Evolutionary conservation across 2,888 invertebrate genomes (phyloP).

Genomic region (Didymodactylos carnosus): DNA sequence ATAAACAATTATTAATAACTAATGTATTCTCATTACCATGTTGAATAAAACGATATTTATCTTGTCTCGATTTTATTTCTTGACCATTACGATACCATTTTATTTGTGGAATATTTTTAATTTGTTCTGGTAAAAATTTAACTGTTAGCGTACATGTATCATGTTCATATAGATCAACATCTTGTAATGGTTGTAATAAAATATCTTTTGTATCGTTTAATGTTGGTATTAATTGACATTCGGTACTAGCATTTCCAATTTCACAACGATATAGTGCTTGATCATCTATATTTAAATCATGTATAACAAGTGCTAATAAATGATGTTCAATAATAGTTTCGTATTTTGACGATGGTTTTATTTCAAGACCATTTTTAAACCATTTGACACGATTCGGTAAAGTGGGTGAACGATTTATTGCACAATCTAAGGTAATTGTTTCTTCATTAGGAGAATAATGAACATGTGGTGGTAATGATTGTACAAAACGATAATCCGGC

Average conservation of each 20-base stretch:
- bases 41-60: background rate
- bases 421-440: conserved; percentile 2
- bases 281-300: conserved; percentile 9
- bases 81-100: conserved; percentile 11
- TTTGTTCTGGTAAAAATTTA: background rate
- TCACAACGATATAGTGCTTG: conserved; percentile 6
- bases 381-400: background rate
- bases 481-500: background rate
- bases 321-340: conserved; percentile 10
- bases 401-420: conserved; percentile 1
- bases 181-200: background rate
- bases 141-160: background rate
- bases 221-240: background rate
- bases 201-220: background rate
- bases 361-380: conserved; percentile 7
- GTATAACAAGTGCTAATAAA: conserved; percentile 5
- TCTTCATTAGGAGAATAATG: background rate
- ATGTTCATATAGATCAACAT: background rate
- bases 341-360: conserved; percentile 2
- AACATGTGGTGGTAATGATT: background rate
- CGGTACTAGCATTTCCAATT: background rate
- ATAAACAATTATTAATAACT: background rate
- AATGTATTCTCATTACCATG: background rate
- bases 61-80: background rate
- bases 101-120: background rate